Base-by-base conservation (phyloP, 2,113 vertebrate species). In the Neopipo cinnamomea region DNA sequence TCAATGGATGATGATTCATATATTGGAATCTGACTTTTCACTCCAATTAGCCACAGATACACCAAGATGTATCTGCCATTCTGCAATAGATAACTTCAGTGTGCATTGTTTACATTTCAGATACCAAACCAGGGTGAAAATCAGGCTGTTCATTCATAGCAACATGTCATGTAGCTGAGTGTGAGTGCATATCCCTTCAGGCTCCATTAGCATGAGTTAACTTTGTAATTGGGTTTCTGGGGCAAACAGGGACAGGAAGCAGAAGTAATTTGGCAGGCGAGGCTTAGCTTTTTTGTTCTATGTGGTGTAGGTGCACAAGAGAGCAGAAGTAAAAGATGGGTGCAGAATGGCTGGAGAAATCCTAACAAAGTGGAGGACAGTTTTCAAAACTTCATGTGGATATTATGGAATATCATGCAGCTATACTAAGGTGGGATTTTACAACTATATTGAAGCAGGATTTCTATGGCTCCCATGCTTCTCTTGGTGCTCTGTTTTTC, bases 221-320 rank as follows among this genome's bases (percentile, higher is more conserved):
- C 95, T 96, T 90, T 93, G 82, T 95, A 93, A 90, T 88, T 96
- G 75, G 63, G 91, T 93, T 96, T 96, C 89, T 95, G 94, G 89
- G 89, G 88, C 75, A 80, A 80, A 74, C 3, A 16, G 82, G 88
- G 81, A 91, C 77, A 95, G 94, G 93, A 93, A 91, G 88, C 89
- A 85, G 75, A 90, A 88, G 81, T 89, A 83, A 93, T 90, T 90
- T 91, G 88, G 82, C 89, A 93, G 71, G 24, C 81, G n/a, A 35
- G 63, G 59, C 62, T 91, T 90, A 68, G 74, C 11, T 35, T 81
- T 96, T 96, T 79, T 88, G 31, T 81, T 82, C 52, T 2, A 1
- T 70, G 46, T 3, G 8, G 53, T 82, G 7, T 59, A 76, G 93
- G 81, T 33, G 70, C 33, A 73, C 33, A 33, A 46, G 55, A 82